A percentile compares a stretch with the other conserved stretches of the same genome.
These are phyloP conservation scores for Pocillopora grandis DNA, from an alignment of 92 coral and sea anemone genomes.

Conservation along the genomic window DNA sequence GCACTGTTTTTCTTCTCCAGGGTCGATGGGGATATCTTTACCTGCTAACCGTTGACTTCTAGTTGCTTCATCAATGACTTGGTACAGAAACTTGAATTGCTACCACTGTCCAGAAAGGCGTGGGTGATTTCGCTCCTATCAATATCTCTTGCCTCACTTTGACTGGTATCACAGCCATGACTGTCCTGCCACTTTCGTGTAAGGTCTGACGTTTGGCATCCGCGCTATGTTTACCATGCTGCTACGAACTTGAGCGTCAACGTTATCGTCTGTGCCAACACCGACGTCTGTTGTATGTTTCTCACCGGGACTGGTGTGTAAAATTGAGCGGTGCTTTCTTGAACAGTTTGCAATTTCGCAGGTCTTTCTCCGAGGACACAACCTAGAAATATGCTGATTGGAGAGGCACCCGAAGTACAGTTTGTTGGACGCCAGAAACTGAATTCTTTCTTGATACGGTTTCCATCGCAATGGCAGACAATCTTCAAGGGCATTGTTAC, in stretches of 20 bases:
- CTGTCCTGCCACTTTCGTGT: background rate
- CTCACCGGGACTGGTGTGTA: background rate
- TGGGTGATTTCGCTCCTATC: slow-evolving; percentile 15
- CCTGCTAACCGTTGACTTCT: too few relatives aligned
- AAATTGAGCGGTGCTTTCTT: background rate
- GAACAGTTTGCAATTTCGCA: background rate
- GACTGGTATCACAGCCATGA: slow-evolving; percentile 46
- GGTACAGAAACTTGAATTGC: background rate
- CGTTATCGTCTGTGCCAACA: background rate
- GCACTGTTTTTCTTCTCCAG: too few relatives aligned
- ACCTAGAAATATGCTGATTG: background rate
- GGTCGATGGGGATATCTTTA: too few relatives aligned
- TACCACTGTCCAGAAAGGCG: slow-evolving; percentile 60
- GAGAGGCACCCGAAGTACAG: slow-evolving; percentile 4
- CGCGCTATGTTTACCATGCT: background rate
- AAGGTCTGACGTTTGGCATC: background rate
- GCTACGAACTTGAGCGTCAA: background rate
- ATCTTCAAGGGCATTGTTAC: background rate
- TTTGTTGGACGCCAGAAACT: background rate
- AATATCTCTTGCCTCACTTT: slow-evolving; percentile 36
- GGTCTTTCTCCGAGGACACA: background rate
- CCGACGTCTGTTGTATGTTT: background rate
- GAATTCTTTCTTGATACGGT: background rate
- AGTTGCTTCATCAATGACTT: too few relatives aligned
- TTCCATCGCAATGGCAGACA: background rate